Evolutionary conservation across 2,888 invertebrate genomes (phyloP).

Genomic region (Eristalis tenax): DNA sequence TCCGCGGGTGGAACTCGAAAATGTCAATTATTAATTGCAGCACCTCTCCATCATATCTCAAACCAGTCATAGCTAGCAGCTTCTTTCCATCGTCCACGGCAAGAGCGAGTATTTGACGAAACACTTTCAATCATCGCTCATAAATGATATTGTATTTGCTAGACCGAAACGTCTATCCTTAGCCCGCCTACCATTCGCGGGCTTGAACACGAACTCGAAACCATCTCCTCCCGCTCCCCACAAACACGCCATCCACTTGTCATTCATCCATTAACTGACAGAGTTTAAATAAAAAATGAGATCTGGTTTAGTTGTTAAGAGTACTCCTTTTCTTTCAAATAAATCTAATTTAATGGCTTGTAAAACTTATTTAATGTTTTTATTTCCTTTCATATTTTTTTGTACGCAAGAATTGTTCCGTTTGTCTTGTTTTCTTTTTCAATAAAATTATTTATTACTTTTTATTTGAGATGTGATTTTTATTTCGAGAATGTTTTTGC

Average conservation of each 20-base stretch:
- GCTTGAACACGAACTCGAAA: not conserved
- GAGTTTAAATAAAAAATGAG: conserved; percentile 21
- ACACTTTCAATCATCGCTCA: too few relatives aligned
- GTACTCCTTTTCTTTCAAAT: conserved; percentile 17
- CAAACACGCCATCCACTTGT: not conserved
- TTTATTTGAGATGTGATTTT: conserved; percentile 31
- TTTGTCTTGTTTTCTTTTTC: conserved; percentile 2
- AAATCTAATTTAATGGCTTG: conserved; percentile 29
- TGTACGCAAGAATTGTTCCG: conserved; percentile 29
- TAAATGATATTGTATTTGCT: too few relatives aligned
- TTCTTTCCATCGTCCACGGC: too few relatives aligned
- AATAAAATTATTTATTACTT: conserved; percentile 56
- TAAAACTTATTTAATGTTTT: not conserved
- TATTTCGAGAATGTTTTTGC: not conserved
- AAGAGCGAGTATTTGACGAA: too few relatives aligned
- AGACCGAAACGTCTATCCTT: too few relatives aligned
- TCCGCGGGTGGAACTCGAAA: too few relatives aligned
- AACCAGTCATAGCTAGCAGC: too few relatives aligned
- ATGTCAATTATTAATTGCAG: too few relatives aligned
- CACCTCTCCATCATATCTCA: too few relatives aligned
- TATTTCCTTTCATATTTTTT: not conserved
- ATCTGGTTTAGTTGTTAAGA: conserved; percentile 58
- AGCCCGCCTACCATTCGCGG: not conserved
- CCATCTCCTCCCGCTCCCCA: not conserved
- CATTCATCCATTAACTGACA: conserved; percentile 27